A percentile compares a stretch with the other conserved stretches of the same genome.
Conservation (phyloP, 2,888 invertebrate genomes). For the Platerodrilus igneus region DNA sequence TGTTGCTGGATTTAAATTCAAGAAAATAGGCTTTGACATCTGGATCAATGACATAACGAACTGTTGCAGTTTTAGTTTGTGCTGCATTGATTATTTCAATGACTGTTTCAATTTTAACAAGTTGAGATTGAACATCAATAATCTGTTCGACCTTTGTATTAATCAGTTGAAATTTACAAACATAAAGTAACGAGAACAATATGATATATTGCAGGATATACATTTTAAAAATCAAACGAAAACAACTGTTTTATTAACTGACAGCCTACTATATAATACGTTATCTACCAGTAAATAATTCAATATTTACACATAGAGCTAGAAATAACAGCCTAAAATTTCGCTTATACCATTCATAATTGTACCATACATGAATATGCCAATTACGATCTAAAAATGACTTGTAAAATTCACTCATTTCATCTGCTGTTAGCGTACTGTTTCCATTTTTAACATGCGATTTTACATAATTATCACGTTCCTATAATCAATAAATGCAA, state of each 20-base stretch:
- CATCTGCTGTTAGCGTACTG: conserved; percentile 63
- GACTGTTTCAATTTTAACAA: conserved; percentile 14
- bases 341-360: conserved; percentile 77
- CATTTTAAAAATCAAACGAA: conserved; percentile 9
- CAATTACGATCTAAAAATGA: conserved; percentile 78
- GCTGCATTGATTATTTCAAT: conserved; percentile 14
- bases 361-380: conserved; percentile 69
- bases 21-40: conserved; percentile 11
- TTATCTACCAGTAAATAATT: background rate
- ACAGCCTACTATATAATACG: background rate
- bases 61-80: conserved; percentile 1
- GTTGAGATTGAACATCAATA: conserved; percentile 20
- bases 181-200: conserved; percentile 9
- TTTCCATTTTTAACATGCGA: conserved; percentile 32
- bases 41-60: conserved; percentile 18
- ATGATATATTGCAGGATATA: conserved; percentile 2
- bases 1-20: no score
- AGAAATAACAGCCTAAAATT: conserved; percentile 64
- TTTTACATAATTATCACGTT: conserved; percentile 44
- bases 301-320: conserved; percentile 58
- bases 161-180: conserved; percentile 13
- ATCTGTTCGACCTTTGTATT: conserved; percentile 17
- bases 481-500: conserved; percentile 42
- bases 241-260: background rate
- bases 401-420: conserved; percentile 87